phyloP scores from a whole-genome alignment of 2,113 vertebrate genomes.

The Gadus macrocephalus region DNA sequence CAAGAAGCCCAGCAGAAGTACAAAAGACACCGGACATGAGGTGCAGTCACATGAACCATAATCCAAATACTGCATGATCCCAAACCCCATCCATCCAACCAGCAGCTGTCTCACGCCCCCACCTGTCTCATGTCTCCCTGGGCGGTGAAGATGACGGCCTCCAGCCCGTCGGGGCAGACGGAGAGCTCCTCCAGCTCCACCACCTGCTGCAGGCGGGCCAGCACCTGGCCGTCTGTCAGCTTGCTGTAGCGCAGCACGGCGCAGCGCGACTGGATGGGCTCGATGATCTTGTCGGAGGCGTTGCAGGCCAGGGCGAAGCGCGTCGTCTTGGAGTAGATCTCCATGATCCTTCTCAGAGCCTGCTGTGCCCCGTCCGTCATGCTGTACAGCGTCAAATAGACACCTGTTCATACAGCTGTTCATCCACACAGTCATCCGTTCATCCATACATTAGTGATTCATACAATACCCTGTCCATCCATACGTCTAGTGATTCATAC shows the following conservation, averaged over 20 bases:
- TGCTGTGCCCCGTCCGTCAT: constrained; percentile 99
- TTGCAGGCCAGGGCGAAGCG: constrained; percentile 96
- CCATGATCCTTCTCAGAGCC: constrained; percentile 94
- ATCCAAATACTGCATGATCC: no score
- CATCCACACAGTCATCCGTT: not conserved
- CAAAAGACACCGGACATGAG: no score
- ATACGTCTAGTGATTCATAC: no score
- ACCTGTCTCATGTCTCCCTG: constrained; percentile 99
- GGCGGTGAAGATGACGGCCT: constrained; percentile 95
- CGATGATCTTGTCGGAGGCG: constrained; percentile 96
- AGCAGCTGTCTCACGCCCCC: constrained; percentile 81
- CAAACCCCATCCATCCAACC: not conserved
- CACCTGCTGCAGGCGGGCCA: constrained; percentile 82
- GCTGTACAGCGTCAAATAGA: constrained; percentile 57
- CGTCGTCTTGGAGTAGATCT: constrained; percentile 96
- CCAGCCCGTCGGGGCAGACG: constrained; percentile 87
- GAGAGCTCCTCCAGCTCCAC: constrained; percentile 81
- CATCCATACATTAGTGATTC: no score
- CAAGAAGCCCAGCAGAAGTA: no score
- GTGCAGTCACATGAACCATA: no score
- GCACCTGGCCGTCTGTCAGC: constrained; percentile 87
- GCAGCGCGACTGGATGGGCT: constrained; percentile 96
- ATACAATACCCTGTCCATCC: not conserved
- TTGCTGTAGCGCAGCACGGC: constrained; percentile 94
- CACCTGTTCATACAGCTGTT: not conserved